Evolutionary conservation across 2,888 invertebrate species (phyloP).

Genomic region (Sisyra terminalis): DNA sequence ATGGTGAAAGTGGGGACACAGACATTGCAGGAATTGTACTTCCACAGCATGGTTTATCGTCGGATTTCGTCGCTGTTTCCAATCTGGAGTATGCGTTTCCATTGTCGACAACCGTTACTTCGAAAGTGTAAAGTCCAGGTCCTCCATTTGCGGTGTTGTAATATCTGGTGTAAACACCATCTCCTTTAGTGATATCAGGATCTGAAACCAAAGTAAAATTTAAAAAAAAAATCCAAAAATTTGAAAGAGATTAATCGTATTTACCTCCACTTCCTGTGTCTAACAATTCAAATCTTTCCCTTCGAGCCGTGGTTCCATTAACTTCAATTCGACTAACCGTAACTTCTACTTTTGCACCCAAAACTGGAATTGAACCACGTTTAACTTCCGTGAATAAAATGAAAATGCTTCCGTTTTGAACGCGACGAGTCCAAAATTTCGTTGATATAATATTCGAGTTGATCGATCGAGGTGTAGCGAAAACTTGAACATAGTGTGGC

Average conservation of each 20-base stretch:
- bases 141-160: conserved; percentile 30
- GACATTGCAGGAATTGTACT: conserved; percentile 28
- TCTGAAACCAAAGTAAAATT: conserved; percentile 19
- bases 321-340: conserved; percentile 24
- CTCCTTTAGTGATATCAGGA: conserved; percentile 43
- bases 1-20: conserved; percentile 30
- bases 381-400: conserved; percentile 35
- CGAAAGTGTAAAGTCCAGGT: conserved; percentile 32
- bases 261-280: conserved; percentile 39
- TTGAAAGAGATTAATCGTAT: too few species aligned
- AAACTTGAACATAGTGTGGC: conserved; percentile 41
- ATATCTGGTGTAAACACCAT: conserved; percentile 47
- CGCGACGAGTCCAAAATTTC: conserved; percentile 28
- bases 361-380: conserved; percentile 34
- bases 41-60: conserved; percentile 33
- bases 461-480: conserved; percentile 32
- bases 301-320: conserved; percentile 22
- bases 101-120: conserved; percentile 32
- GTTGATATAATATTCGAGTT: conserved; percentile 28
- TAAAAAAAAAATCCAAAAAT: not conserved
- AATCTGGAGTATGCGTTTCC: conserved; percentile 34
- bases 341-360: conserved; percentile 38
- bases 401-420: conserved; percentile 26
- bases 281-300: conserved; percentile 29
- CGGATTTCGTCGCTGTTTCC: conserved; percentile 20